phyloP scores from a whole-genome alignment of 2,113 vertebrate genomes.

The human (Homo sapiens) region DNA sequence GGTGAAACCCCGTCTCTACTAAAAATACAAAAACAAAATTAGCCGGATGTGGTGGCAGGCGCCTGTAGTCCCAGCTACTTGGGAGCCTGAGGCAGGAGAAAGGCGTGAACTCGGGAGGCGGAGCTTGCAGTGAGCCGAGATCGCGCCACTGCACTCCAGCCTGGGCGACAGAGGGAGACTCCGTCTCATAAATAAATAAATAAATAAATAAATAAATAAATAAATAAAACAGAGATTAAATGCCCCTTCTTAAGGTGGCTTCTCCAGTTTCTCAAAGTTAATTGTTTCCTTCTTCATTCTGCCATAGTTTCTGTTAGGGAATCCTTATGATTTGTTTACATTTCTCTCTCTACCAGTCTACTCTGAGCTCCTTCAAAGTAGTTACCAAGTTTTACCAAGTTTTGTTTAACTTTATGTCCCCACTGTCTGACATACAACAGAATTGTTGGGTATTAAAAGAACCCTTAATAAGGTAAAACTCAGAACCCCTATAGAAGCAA shows the following conservation, averaged over 20 bases:
- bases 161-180: too few relatives aligned
- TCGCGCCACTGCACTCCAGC: too few relatives aligned
- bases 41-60: too few relatives aligned
- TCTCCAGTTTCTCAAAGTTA: not conserved
- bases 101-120: too few relatives aligned
- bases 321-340: constrained; percentile 37
- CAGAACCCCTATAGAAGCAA: not conserved
- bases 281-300: not conserved
- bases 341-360: not conserved
- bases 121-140: too few relatives aligned
- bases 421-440: not conserved
- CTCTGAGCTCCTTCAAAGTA: not conserved
- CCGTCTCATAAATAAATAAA: too few relatives aligned
- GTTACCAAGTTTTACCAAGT: not conserved
- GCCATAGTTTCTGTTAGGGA: not conserved
- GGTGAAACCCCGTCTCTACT: too few relatives aligned
- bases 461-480: constrained; percentile 13
- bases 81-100: too few relatives aligned
- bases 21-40: too few relatives aligned
- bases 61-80: too few relatives aligned
- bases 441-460: not conserved
- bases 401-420: constrained; percentile 15
- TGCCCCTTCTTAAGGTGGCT: not conserved
- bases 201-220: too few relatives aligned
- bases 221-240: not conserved